Evolutionary conservation across 2,888 invertebrate species (phyloP).

Genomic region (Camponotus fellah): DNA sequence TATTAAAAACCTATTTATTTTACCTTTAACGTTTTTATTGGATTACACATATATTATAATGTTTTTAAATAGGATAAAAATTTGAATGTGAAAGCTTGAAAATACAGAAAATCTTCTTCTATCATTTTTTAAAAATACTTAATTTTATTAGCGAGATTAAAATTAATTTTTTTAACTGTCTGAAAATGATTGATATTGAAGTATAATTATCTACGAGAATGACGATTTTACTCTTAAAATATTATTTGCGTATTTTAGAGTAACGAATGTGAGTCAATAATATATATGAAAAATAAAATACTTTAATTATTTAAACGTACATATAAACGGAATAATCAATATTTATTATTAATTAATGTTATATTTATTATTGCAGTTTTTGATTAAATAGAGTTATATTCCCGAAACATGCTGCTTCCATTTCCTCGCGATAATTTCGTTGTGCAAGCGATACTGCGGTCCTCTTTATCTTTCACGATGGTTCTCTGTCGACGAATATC

Average conservation of each 20-base stretch:
- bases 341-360: background rate
- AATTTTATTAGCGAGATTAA: background rate
- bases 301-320: background rate
- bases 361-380: background rate
- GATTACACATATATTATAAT: background rate
- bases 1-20: background rate
- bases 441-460: background rate
- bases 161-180: background rate
- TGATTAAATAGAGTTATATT: background rate
- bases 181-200: background rate
- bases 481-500: slow-evolving; percentile 19
- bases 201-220: background rate
- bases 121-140: background rate
- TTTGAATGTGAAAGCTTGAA: background rate
- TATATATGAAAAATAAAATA: background rate
- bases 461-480: background rate
- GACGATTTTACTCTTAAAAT: background rate
- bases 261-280: background rate
- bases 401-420: background rate
- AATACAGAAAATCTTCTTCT: background rate
- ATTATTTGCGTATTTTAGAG: background rate
- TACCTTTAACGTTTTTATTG: background rate
- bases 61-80: slow-evolving; percentile 3
- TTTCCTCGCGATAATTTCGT: background rate
- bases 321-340: slow-evolving; percentile 16